Conservation (phyloP, 2,797 vertebrate species). For the Pogonophryne albipinna region DNA sequence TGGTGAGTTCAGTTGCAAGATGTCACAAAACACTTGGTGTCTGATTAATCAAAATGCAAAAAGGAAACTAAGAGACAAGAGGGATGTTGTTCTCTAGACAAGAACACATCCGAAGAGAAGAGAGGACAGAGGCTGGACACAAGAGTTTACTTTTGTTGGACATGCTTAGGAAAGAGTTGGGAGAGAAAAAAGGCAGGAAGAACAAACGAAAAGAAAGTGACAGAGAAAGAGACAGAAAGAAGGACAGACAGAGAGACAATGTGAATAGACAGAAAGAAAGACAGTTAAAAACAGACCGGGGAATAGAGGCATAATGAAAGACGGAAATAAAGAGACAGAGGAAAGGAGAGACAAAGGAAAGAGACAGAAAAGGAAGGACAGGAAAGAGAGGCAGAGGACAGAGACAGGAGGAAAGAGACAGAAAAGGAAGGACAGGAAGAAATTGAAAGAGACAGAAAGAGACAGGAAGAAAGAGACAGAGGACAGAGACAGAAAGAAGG, state of each 20-base stretch:
- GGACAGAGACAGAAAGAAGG: slow-evolving; percentile 17
- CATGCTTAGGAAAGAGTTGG: slow-evolving; percentile 72
- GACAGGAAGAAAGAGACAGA: background rate
- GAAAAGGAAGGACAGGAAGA: slow-evolving; percentile 25
- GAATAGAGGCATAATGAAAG: background rate
- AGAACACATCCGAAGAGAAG: slow-evolving; percentile 59
- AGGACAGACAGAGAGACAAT: background rate
- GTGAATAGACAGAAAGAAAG: slow-evolving; percentile 12
- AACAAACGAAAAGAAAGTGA: background rate
- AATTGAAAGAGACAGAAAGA: background rate
- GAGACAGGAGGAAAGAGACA: slow-evolving; percentile 2
- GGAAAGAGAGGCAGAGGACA: slow-evolving; percentile 6
- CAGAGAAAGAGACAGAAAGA: background rate
- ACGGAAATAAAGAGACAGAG: background rate
- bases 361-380: slow-evolving; percentile 28
- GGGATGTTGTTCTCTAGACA: slow-evolving; percentile 55
- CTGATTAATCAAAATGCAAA: slow-evolving; percentile 79
- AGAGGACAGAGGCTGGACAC: slow-evolving; percentile 56
- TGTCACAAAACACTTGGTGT: slow-evolving; percentile 55
- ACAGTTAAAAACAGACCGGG: background rate
- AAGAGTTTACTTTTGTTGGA: slow-evolving; percentile 64
- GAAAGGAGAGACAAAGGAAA: background rate
- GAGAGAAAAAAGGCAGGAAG: slow-evolving; percentile 36
- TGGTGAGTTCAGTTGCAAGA: slow-evolving; percentile 53
- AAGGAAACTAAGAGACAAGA: slow-evolving; percentile 36